Evolutionary conservation across 2,888 invertebrate species (phyloP), one percentile per base, ranked within the genome.

Genomic region (Liposcelis brunnea): DNA sequence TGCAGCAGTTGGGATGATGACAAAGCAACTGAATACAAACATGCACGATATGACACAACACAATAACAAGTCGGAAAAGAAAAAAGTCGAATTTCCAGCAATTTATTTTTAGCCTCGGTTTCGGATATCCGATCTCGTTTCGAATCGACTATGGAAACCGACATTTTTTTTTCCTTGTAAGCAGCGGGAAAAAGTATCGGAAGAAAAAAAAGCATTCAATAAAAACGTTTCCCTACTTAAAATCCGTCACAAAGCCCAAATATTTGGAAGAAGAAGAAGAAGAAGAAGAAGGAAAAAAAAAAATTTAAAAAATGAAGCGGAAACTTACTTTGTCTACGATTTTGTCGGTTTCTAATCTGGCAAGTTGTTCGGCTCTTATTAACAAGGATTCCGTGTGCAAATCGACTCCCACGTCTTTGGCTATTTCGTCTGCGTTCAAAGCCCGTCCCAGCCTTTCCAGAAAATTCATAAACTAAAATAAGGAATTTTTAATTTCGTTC

Each of bases 401-500:
- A 59, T 86, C 85, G 48, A 84, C 70, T 7, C 84, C 85, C 50
- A 83, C 69, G 60, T 86, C 85, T 55, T 77, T 72, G 19, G 81
- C 78, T 55, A 86, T 74, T 62, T 83, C 80, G 57, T 86, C 84
- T 75, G 86, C 79, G 61, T 82, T 84, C 61, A 93, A 71, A 33
- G 82, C 80, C 56, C 80, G 72, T 51, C 83, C 80, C 50, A 93
- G 65, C 47, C 83, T 74, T 58, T 89, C 86, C 60, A 93, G 67
- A 64, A 85, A 87, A 55, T 80, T 77, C 59, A 81, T 74, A 56
- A 85, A 78, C 81, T 81, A 63, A 55, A 68, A 67, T 44, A 53
- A 60, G 55, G 49, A 55, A 51, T 14, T 45, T 32, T 47, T 14
- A 48, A 49, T 37, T 18, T 47, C 45, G 8, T 47, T 32, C 33